Evolutionary conservation across 2,797 vertebrate species (phyloP), one percentile per base, ranked within the genome.

Genomic region (Glyptemys insculpta): DNA sequence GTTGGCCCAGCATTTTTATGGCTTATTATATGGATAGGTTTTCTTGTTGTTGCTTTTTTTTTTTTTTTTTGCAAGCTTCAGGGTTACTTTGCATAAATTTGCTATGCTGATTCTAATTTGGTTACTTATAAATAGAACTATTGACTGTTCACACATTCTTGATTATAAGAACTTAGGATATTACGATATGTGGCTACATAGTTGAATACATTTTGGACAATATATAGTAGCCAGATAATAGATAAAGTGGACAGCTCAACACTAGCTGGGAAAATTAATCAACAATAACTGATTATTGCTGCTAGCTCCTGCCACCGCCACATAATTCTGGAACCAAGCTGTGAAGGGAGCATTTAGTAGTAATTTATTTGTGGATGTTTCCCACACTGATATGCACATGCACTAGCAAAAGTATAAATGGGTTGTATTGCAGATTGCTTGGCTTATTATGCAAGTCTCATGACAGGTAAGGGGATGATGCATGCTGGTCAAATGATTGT

Each of bases 301-400:
- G n/a, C 57, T 96, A 78, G 87, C 29, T 96, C 94, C 91, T 92
- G 52, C 2, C 68, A 94, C 21, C 88, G 49, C 87, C 81, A 80
- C 4, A 18, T 18, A 84, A 82, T 94, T 97, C 79, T 93, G 92
- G 0, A 89, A 78, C 31, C 49, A 59, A 95, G 53, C 16, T 89
- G 88, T 12, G 1, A 91, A 89, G 78, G 6, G 68, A 94, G 31
- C 79, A 94, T 92, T 96, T 93, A 91, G 4, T 79, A 93, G 15
- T 81, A 91, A 92, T 95, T 83, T 87, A 57, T 68, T 79, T 87
- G n/a, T 12, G 57, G 31, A 37, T 91, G 47, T 94, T 90, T 96
- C 44, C 37, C 41, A 85, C 29, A 79, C 5, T 29, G 72, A 25
- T 41, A 68, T 25, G 72, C 65, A 88, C 62, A 94, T 56, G 8